A percentile compares a stretch with the other conserved stretches of the same genome.
Evolutionary conservation across 2,797 vertebrate species (phyloP).

Genomic region (Aphelocoma californica): DNA sequence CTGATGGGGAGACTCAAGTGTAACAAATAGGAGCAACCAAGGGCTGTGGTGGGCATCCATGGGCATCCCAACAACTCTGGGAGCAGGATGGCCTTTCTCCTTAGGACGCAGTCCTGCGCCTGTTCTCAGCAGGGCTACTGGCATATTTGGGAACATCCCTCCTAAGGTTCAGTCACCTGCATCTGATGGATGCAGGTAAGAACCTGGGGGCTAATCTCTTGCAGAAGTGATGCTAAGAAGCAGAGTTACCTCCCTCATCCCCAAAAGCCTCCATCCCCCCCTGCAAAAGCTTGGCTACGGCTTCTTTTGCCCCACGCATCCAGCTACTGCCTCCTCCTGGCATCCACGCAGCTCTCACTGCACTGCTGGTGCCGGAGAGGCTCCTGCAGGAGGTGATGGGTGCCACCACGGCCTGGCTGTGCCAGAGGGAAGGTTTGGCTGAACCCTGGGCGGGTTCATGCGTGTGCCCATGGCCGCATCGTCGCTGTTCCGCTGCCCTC

Average conservation of each 20-base stretch:
- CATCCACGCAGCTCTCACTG: background rate
- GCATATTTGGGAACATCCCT: background rate
- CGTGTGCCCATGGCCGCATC: background rate
- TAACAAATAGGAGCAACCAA: background rate
- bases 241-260: background rate
- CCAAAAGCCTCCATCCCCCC: background rate
- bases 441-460: background rate
- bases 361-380: background rate
- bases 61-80: background rate
- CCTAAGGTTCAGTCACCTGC: background rate
- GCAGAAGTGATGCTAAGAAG: background rate
- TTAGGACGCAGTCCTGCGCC: background rate
- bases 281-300: slow-evolving; percentile 50
- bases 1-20: background rate
- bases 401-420: background rate
- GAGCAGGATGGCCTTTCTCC: background rate
- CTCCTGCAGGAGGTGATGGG: background rate
- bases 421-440: background rate
- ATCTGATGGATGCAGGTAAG: background rate
- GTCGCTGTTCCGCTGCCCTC: background rate
- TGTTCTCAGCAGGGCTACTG: background rate
- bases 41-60: background rate
- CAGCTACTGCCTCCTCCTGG: background rate
- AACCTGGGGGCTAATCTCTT: background rate
- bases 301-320: slow-evolving; percentile 35